phyloP scores from a whole-genome alignment of 2,888 invertebrate species.

The Eupithecia pulchellata region DNA sequence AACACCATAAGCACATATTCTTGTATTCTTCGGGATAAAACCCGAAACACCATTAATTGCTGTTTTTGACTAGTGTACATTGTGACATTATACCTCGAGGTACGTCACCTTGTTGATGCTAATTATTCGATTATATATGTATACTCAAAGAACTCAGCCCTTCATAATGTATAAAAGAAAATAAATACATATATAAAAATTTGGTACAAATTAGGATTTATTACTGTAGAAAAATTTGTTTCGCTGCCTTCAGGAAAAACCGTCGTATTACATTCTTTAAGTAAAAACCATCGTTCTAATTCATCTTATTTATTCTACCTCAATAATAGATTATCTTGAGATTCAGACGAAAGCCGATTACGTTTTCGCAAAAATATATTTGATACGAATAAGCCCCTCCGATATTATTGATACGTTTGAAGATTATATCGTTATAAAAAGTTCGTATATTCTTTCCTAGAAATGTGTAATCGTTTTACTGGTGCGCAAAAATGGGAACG shows the following conservation, averaged over 20 bases:
- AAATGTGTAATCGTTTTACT: neutral
- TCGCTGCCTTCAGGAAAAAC: too few relatives aligned
- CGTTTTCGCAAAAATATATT: slow-evolving; percentile 7
- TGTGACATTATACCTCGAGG: neutral
- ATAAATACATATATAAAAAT: too few relatives aligned
- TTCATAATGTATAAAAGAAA: too few relatives aligned
- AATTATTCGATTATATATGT: too few relatives aligned
- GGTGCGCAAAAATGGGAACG: neutral
- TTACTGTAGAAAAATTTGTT: too few relatives aligned
- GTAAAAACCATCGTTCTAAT: neutral
- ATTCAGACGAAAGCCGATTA: slow-evolving; percentile 5
- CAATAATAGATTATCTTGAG: slow-evolving; percentile 6
- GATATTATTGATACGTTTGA: slow-evolving; percentile 15
- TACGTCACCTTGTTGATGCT: neutral
- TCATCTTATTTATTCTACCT: slow-evolving; percentile 2
- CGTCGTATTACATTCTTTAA: neutral
- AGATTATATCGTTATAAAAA: neutral
- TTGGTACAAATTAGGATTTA: too few relatives aligned
- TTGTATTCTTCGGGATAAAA: neutral
- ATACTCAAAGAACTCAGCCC: too few relatives aligned
- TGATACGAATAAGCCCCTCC: slow-evolving; percentile 12
- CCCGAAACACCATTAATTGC: too few relatives aligned
- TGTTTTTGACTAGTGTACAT: too few relatives aligned
- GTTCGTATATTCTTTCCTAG: neutral
- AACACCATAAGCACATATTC: neutral